These are phyloP conservation scores for Sinopyrophorus schimmeli DNA, from an alignment of 2,888 invertebrate genomes.

Conservation along the genomic window DNA sequence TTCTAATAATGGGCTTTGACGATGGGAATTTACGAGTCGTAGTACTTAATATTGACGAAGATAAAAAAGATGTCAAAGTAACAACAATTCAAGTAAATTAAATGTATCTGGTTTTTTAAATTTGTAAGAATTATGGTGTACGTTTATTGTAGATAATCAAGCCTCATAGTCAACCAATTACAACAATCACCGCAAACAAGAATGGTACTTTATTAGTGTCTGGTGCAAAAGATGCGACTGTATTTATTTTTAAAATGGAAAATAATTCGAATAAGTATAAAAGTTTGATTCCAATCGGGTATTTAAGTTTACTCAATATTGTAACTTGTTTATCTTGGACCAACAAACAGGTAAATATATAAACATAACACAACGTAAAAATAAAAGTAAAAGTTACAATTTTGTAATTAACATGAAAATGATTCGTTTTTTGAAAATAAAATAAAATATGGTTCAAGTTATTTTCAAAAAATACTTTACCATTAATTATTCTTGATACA, in stretches of 20 bases:
- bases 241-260: constrained; percentile 66
- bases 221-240: constrained; percentile 68
- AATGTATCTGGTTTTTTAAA: too few relatives aligned
- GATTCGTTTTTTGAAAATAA: too few relatives aligned
- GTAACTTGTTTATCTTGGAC: constrained; percentile 73
- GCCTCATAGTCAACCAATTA: constrained; percentile 68
- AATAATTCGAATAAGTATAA: constrained; percentile 49
- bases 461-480: too few relatives aligned
- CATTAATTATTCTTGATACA: too few relatives aligned
- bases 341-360: constrained; percentile 55
- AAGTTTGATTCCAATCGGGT: constrained; percentile 67
- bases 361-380: neutral
- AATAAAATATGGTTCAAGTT: too few relatives aligned
- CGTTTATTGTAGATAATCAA: constrained; percentile 59
- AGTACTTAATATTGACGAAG: too few relatives aligned
- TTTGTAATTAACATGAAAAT: neutral
- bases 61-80: too few relatives aligned
- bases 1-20: constrained; percentile 68
- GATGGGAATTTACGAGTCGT: constrained; percentile 70
- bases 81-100: too few relatives aligned
- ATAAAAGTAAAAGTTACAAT: too few relatives aligned
- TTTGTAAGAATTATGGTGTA: constrained; percentile 5
- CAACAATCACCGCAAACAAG: constrained; percentile 64
- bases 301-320: constrained; percentile 64
- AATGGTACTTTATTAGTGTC: constrained; percentile 64